Evolutionary conservation across 1,140 invertebrate species (phyloP), one percentile per base, ranked within the genome.

Genomic region (Sycobia sp.): DNA sequence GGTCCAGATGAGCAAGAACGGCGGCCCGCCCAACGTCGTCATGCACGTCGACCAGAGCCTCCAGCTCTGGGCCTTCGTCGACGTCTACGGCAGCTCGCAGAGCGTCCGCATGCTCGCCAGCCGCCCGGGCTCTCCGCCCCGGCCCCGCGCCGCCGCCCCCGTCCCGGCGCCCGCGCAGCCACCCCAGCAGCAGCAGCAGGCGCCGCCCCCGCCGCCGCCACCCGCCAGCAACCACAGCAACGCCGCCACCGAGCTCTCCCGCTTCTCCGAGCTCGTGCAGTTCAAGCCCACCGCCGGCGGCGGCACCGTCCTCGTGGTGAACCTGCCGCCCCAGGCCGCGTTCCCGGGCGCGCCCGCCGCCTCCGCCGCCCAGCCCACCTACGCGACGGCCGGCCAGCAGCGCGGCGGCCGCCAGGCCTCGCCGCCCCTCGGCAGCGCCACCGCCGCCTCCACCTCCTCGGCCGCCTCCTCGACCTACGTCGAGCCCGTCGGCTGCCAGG

Each of bases 41-140:
- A 97, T 99, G 91, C 93, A 97, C 77, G 94, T 98, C 0, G 96
- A 98, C 78, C 90, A 94, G 69, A 92, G 90, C 0, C 80, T 95
- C 14, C 86, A 89, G 70, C 78, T 98, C 0, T 98, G 95, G 95
- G 91, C 93, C 1, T 97, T 98, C 78, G 92, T 98, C 60, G 96
- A 99, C 76, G 89, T 98, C 0, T 98, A 97, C 73, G 96, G 96
- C 0, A 94, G 93, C 59, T 97, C 96, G 1, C 89, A 92, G 72
- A 90, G 91, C 69, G 89, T 98, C 9, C 85, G 90, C 65, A 85
- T 91, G 69, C 75, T 94, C 29, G 89, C 79, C 4, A 77, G 79
- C 13, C 66, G 77, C 25, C 73, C 82, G 57, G 63, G 83, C 72
- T 75, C 75, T 36, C 55, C 38, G 72, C 75, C 74, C 23, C 69